Conservation (phyloP, 2,797 vertebrate genomes). For the Enteromius radiatus region DNA sequence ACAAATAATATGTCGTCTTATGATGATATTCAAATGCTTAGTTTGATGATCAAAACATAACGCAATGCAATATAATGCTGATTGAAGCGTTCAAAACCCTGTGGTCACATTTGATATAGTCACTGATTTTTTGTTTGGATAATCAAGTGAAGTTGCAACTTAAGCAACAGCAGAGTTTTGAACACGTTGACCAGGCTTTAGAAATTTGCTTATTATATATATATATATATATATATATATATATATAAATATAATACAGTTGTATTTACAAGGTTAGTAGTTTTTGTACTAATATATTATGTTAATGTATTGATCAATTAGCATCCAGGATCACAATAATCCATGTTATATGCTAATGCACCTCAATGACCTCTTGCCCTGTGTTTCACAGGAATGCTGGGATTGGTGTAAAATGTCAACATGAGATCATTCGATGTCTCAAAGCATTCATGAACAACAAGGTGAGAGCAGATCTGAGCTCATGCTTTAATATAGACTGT, state of each 20-base stretch:
- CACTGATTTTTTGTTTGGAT: no score
- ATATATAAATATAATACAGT: no score
- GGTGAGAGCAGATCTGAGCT: conserved; percentile 69
- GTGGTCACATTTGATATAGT: no score
- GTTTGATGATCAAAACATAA: no score
- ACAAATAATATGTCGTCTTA: no score
- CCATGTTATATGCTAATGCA: neutral
- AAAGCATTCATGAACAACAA: conserved; percentile 97
- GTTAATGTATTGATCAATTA: neutral
- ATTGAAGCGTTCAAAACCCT: no score
- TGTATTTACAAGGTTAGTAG: neutral
- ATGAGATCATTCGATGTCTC: conserved; percentile 92
- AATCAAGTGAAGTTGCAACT: neutral
- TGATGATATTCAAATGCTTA: no score
- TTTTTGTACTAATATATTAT: neutral
- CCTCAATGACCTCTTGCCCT: neutral
- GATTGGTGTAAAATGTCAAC: conserved; percentile 82
- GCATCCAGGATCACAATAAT: neutral
- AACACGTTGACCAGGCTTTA: neutral
- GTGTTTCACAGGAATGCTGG: conserved; percentile 55
- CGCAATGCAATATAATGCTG: no score
- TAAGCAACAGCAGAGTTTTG: neutral
- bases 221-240: no score
- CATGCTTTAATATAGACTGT: neutral
- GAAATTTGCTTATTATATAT: neutral